These are phyloP conservation scores for Bombus impatiens DNA, from an alignment of 1,140 invertebrate genomes.

Conservation along the genomic window DNA sequence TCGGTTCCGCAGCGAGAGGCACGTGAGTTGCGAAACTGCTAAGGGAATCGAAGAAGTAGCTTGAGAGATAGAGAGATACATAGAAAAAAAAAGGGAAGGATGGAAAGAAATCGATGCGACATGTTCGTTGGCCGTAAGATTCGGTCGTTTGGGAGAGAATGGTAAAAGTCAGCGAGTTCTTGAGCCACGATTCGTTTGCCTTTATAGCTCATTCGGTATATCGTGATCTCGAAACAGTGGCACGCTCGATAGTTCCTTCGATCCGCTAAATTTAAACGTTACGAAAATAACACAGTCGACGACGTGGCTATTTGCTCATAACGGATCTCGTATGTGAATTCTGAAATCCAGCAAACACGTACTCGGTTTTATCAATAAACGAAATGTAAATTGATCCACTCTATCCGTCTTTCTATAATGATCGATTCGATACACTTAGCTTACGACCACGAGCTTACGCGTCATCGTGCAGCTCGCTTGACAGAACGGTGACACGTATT, in stretches of 20 bases:
- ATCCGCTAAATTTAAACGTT: slow-evolving; percentile 38
- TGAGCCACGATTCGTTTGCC: slow-evolving; percentile 2
- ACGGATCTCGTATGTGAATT: neutral
- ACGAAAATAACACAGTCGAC: neutral
- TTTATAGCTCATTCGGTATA: slow-evolving; percentile 23
- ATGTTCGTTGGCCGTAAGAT: slow-evolving; percentile 30
- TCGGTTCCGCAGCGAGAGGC: slow-evolving; percentile 24
- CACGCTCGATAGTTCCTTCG: slow-evolving; percentile 34
- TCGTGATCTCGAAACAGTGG: neutral
- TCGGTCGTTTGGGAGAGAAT: slow-evolving; percentile 37
- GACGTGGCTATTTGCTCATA: no score
- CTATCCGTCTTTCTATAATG: neutral
- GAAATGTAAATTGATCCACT: neutral
- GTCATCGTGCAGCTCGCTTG: slow-evolving; percentile 25
- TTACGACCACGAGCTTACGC: neutral
- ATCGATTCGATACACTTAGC: slow-evolving; percentile 30
- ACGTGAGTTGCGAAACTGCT: slow-evolving; percentile 46
- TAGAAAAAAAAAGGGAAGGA: neutral
- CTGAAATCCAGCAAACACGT: neutral
- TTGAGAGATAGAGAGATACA: slow-evolving; percentile 3
- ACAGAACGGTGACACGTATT: slow-evolving; percentile 40
- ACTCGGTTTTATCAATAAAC: neutral
- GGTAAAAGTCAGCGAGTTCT: slow-evolving; percentile 54
- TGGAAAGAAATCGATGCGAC: slow-evolving; percentile 45
- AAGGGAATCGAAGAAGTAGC: slow-evolving; percentile 13